phyloP scores from a whole-genome alignment of 2,888 invertebrate species.

The Andrena chrysosceles region DNA sequence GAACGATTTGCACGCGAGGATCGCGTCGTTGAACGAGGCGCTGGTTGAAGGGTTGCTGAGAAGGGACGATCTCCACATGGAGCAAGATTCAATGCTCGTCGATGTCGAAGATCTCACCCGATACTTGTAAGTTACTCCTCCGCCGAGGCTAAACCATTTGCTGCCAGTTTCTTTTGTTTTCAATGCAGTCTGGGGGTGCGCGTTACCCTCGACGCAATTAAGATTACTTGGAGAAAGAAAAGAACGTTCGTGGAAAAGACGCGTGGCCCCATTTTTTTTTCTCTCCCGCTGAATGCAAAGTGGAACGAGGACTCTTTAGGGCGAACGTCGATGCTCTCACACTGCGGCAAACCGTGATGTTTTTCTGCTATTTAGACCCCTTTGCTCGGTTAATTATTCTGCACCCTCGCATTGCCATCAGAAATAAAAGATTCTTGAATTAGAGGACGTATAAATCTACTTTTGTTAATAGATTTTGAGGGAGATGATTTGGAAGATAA shows the following conservation, averaged over 20 bases:
- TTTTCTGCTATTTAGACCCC: not conserved
- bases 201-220: constrained; percentile 31
- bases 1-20: constrained; percentile 97
- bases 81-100: constrained; percentile 98
- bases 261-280: constrained; percentile 43
- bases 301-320: constrained; percentile 46
- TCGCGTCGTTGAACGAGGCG: constrained; percentile 96
- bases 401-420: not conserved
- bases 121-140: constrained; percentile 90
- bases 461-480: not conserved
- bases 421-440: not conserved
- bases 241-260: constrained; percentile 32
- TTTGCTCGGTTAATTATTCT: constrained; percentile 10
- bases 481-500: not conserved
- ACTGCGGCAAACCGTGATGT: constrained; percentile 13
- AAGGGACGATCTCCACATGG: constrained; percentile 98
- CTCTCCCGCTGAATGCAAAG: constrained; percentile 30
- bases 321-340: constrained; percentile 36
- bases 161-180: not conserved
- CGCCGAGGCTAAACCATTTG: not conserved
- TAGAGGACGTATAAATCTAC: not conserved
- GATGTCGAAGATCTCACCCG: constrained; percentile 98
- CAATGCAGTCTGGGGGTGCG: not conserved
- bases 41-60: constrained; percentile 95
- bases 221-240: constrained; percentile 23